These are phyloP conservation scores for Cordylochernes scorpioides DNA, from an alignment of 2,888 invertebrate species.

Conservation along the genomic window DNA sequence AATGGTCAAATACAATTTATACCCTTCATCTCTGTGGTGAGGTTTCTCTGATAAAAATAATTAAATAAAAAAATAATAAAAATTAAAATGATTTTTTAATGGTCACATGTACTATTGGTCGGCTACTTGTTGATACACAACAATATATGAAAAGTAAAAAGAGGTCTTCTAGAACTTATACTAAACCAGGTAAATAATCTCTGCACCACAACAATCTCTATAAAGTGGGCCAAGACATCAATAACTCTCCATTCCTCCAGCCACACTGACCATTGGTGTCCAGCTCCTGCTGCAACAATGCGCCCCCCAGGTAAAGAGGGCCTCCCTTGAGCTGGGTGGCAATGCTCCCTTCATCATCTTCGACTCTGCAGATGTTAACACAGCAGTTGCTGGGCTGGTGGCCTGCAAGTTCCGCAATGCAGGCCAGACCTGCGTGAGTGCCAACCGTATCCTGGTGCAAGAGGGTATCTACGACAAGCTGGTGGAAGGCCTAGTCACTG, in stretches of 20 bases:
- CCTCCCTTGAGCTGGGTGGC: slow-evolving; percentile 84
- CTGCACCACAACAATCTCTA: too few species aligned
- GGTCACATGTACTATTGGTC: too few species aligned
- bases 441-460: slow-evolving; percentile 67
- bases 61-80: too few species aligned
- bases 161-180: too few species aligned
- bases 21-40: too few species aligned
- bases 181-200: too few species aligned
- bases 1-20: too few species aligned
- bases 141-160: too few species aligned
- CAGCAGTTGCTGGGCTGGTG: slow-evolving; percentile 61
- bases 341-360: slow-evolving; percentile 97
- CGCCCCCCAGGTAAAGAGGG: slow-evolving; percentile 55
- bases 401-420: slow-evolving; percentile 77
- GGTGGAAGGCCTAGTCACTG: slow-evolving; percentile 37
- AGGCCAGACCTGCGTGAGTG: slow-evolving; percentile 82
- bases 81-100: too few species aligned
- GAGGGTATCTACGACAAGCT: slow-evolving; percentile 50
- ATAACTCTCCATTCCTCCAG: neutral
- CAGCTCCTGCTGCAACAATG: slow-evolving; percentile 43
- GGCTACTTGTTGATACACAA: too few species aligned
- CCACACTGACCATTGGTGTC: slow-evolving; percentile 5
- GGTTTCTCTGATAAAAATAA: too few species aligned
- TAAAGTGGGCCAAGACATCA: too few species aligned
- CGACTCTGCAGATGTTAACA: slow-evolving; percentile 56